phyloP scores from a whole-genome alignment of 2,113 vertebrate genomes.

The Cyprinus carpio region DNA sequence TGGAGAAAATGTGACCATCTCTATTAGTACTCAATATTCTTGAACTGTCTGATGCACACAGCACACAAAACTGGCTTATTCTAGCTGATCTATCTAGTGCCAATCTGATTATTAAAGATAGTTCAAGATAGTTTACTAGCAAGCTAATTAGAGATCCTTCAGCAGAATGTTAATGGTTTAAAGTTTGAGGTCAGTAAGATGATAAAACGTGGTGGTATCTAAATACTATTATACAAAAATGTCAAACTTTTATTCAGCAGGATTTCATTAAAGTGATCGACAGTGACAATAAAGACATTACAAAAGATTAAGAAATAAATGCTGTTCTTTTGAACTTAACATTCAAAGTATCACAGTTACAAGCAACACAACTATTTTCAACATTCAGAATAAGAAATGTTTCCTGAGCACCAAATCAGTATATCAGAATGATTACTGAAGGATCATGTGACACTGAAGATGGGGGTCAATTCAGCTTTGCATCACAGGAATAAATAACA shows the following conservation, averaged over 20 bases:
- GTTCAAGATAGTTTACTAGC: neutral
- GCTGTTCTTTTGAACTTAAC: no score
- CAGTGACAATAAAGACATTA: neutral
- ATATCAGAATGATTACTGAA: no score
- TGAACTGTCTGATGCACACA: neutral
- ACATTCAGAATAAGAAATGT: no score
- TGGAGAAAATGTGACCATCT: neutral
- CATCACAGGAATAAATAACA: no score
- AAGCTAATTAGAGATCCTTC: neutral
- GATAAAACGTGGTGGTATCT: neutral
- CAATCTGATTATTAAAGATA: slow-evolving; percentile 1
- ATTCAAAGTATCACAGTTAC: no score
- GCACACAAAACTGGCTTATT: neutral
- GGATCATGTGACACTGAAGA: no score
- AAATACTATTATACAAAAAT: neutral
- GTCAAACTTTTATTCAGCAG: neutral
- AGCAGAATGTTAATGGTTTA: neutral
- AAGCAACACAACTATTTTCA: no score
- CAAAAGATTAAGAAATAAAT: neutral
- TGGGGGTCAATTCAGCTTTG: no score
- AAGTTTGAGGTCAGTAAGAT: neutral
- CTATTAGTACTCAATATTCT: neutral
- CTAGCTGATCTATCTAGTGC: neutral
- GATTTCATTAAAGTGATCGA: neutral
- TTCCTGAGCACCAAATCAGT: no score